Conservation (phyloP, 2,113 vertebrate species). For the Hippocampus abdominalis region DNA sequence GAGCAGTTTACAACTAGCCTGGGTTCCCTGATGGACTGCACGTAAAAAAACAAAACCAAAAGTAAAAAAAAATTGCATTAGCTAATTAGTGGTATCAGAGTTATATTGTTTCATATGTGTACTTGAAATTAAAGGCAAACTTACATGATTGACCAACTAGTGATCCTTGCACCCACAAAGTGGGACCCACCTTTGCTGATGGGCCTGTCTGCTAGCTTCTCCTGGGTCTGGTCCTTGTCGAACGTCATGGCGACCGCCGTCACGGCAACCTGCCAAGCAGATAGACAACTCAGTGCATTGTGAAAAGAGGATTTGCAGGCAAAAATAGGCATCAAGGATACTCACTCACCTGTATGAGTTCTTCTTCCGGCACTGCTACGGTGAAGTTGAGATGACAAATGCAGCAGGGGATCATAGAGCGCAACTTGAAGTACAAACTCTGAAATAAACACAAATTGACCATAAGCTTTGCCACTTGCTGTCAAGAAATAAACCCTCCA, state of each 20-base stretch:
- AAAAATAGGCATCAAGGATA: not conserved
- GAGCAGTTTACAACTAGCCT: not conserved
- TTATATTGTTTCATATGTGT: no score
- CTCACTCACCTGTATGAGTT: slow-evolving; percentile 92
- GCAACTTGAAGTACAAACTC: slow-evolving; percentile 97
- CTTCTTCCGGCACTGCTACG: slow-evolving; percentile 94
- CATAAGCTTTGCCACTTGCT: not conserved
- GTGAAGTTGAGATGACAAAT: slow-evolving; percentile 96
- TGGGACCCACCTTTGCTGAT: slow-evolving; percentile 78
- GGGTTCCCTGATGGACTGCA: no score
- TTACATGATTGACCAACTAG: no score
- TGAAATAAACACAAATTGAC: slow-evolving; percentile 54
- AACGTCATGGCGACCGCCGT: slow-evolving; percentile 96
- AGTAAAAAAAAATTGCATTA: not conserved
- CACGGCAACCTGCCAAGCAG: slow-evolving; percentile 82
- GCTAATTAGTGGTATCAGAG: no score
- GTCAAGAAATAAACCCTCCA: not conserved
- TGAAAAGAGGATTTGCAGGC: not conserved
- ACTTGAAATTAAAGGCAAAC: no score
- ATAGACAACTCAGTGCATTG: not conserved
- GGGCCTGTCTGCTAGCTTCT: slow-evolving; percentile 77
- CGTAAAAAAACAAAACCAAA: not conserved
- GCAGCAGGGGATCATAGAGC: slow-evolving; percentile 95
- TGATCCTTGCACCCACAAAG: no score
- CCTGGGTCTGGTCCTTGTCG: slow-evolving; percentile 86